A percentile compares a stretch with the other conserved stretches of the same genome.
These are phyloP conservation scores for Entomobrya proxima DNA, from an alignment of 2,888 invertebrate species.

Conservation along the genomic window DNA sequence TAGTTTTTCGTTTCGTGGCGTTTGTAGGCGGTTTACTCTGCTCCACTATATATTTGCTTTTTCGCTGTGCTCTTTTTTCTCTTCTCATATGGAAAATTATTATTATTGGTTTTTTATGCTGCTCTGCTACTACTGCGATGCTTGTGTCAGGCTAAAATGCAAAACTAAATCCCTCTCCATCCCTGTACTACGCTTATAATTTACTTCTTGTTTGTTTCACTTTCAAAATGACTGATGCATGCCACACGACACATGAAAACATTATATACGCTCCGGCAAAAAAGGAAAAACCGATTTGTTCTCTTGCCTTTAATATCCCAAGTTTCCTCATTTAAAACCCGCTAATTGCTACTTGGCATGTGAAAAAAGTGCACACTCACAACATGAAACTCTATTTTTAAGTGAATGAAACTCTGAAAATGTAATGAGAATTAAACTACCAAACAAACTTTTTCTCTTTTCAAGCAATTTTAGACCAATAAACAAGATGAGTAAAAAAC, in stretches of 20 bases:
- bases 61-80: too few species aligned
- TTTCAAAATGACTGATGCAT: neutral
- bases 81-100: too few species aligned
- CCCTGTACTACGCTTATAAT: neutral
- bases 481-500: neutral
- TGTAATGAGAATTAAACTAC: too few species aligned
- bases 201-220: slow-evolving; percentile 12
- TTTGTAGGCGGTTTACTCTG: neutral
- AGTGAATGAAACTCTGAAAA: too few species aligned
- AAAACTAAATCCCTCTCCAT: too few species aligned
- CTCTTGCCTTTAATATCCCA: neutral
- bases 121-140: too few species aligned
- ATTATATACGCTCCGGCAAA: neutral
- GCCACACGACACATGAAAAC: neutral
- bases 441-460: too few species aligned
- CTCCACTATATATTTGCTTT: slow-evolving; percentile 4
- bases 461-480: neutral
- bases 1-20: slow-evolving; percentile 4
- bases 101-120: neutral
- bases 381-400: too few species aligned
- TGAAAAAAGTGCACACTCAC: neutral
- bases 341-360: slow-evolving; percentile 6
- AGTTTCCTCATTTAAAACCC: slow-evolving; percentile 6
- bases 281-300: neutral
- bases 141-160: too few species aligned